Evolutionary conservation across 2,113 vertebrate species (phyloP).

Genomic region (Pollachius pollachius): DNA sequence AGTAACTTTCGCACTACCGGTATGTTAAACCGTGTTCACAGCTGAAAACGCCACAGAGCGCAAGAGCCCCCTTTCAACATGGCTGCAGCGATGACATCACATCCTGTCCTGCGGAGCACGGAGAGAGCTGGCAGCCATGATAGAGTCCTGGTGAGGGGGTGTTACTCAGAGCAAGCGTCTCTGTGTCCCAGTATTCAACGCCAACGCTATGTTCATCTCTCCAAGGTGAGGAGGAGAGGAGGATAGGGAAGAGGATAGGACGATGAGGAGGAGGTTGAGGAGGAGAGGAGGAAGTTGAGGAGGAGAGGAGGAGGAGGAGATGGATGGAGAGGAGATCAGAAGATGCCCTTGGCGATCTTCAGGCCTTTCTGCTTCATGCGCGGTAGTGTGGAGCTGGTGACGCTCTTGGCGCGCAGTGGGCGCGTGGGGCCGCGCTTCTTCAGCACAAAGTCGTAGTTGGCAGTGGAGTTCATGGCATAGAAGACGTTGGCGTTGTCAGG

Average conservation of each 20-base stretch:
- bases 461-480: conserved; percentile 97
- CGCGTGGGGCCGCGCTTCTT: conserved; percentile 86
- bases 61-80: no score
- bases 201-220: background rate
- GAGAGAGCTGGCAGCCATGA: no score
- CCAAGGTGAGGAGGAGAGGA: background rate
- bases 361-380: conserved; percentile 98
- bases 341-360: conserved; percentile 96
- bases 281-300: background rate
- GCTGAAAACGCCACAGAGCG: no score
- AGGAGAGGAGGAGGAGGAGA: background rate
- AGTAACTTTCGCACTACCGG: no score
- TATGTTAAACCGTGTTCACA: no score
- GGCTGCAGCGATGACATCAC: no score
- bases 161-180: no score
- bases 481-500: conserved; percentile 97
- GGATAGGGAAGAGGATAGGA: no score
- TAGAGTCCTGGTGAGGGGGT: no score
- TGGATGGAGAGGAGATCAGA: conserved; percentile 73
- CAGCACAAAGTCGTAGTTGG: conserved; percentile 97
- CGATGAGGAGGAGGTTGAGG: conserved; percentile 2
- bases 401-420: conserved; percentile 82
- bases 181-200: no score
- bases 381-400: conserved; percentile 93
- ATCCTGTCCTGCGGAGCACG: no score